Percentiles rank a stretch among this genome's conserved stretches.
phyloP scores from a whole-genome alignment of 2,888 invertebrate species.

The Bugula neritina region DNA sequence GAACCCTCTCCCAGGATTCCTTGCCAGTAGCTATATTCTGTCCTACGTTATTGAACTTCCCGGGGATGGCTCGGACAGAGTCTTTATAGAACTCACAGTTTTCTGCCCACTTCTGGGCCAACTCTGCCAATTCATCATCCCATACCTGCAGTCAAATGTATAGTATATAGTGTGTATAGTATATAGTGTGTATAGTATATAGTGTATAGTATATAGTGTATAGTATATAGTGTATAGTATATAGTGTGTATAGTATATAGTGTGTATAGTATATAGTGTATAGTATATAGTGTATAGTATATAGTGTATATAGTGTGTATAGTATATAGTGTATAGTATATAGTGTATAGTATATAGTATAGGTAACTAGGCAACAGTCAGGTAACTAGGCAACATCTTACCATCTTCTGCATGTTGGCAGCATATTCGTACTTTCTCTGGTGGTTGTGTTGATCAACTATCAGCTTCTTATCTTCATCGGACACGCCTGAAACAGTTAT shows the following conservation, averaged over 20 bases:
- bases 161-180: too few species aligned
- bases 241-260: too few species aligned
- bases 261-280: too few species aligned
- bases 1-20: slow-evolving; percentile 31
- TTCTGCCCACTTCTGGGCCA: slow-evolving; percentile 33
- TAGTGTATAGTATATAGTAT: too few species aligned
- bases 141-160: too few species aligned
- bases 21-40: slow-evolving; percentile 33
- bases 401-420: slow-evolving; percentile 14
- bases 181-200: too few species aligned
- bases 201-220: too few species aligned
- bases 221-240: too few species aligned
- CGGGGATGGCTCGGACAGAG: slow-evolving; percentile 29
- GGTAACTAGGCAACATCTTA: too few species aligned
- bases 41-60: slow-evolving; percentile 32
- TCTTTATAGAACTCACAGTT: slow-evolving; percentile 33
- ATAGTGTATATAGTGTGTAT: too few species aligned
- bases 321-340: too few species aligned
- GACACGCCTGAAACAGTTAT: not conserved
- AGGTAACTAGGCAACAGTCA: not conserved
- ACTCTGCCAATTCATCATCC: slow-evolving; percentile 33
- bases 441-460: not conserved
- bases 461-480: not conserved
- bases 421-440: not conserved
- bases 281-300: too few species aligned